Base-by-base conservation (phyloP, 2,113 vertebrate species). In the Notechis scutatus region DNA sequence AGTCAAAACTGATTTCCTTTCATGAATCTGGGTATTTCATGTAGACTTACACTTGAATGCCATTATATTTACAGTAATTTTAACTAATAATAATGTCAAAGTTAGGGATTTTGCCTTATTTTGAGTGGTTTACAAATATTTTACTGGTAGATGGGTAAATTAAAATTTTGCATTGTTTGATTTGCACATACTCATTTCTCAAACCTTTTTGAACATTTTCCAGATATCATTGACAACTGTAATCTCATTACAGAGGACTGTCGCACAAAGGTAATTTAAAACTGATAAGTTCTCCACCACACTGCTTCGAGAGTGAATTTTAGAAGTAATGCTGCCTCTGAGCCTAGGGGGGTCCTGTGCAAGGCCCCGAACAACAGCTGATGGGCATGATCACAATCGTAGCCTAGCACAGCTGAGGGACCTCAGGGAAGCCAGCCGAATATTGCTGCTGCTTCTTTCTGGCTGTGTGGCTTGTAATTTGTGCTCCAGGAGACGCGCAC, bases 201-300 rank as follows among this genome's bases (percentile, higher is more conserved):
- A 92, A 88, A 15, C 54, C 64, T 92, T 3, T 88, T 94, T 95
- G 89, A 7, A n/a, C 23, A 39, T 88, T 93, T 93, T 86, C 87
- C 96, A 99, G 99, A 99, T 94, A 96, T 99, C 89, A 99, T 99
- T 92, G 99, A 99, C 96, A 98, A 99, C 97, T 99, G 98, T 92
- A 99, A 98, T 93, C 96, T 99, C 92, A 98, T 99, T 91, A 98
- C 99, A 42, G 99, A 99, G 8, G 99, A 99, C 42, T 99, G 99
- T 96, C 97, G 98, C 24, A 97, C 98, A 96, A 99, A 99, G 98
- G 98, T 99, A 97, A 97, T 52, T 3, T 52, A 90, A 92, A 64
- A 42, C 12, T 64, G 55, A 81, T 5, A 89, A 45, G 24, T 34
- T 50, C 47, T 50, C 47, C 47, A 50, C 47, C 47, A 50, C 47